Conservation (phyloP, 2,888 invertebrate species). For the Lasioglossum marginatum region DNA sequence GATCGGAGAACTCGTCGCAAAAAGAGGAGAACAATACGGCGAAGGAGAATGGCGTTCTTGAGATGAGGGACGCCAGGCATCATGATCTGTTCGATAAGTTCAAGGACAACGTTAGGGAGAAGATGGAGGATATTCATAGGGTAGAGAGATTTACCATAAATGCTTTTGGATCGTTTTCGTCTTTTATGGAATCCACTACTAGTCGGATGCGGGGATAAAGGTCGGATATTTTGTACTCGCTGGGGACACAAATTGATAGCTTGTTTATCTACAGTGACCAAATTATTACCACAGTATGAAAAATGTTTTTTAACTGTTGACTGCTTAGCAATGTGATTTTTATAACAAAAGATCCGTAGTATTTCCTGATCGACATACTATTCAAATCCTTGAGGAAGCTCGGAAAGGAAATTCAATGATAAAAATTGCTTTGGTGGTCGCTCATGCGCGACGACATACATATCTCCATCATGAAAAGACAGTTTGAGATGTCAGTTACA, state of each 20-base stretch:
- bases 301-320: too few relatives aligned
- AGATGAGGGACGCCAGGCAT: slow-evolving; percentile 58
- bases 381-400: background rate
- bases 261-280: too few relatives aligned
- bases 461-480: background rate
- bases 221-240: background rate
- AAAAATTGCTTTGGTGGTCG: background rate
- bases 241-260: background rate
- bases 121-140: slow-evolving; percentile 87
- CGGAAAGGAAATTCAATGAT: background rate
- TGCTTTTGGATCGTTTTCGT: background rate
- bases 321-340: too few relatives aligned
- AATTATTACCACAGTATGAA: too few relatives aligned
- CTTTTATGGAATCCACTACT: background rate
- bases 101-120: slow-evolving; percentile 84
- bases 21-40: background rate
- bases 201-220: background rate
- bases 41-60: slow-evolving; percentile 38
- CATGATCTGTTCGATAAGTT: slow-evolving; percentile 65
- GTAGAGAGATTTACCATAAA: slow-evolving; percentile 82
- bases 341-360: background rate
- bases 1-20: slow-evolving; percentile 21
- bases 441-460: background rate
- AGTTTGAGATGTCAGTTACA: background rate
- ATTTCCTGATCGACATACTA: background rate